phyloP scores from a whole-genome alignment of 1,140 invertebrate genomes.

The Calephelis virginiensis region DNA sequence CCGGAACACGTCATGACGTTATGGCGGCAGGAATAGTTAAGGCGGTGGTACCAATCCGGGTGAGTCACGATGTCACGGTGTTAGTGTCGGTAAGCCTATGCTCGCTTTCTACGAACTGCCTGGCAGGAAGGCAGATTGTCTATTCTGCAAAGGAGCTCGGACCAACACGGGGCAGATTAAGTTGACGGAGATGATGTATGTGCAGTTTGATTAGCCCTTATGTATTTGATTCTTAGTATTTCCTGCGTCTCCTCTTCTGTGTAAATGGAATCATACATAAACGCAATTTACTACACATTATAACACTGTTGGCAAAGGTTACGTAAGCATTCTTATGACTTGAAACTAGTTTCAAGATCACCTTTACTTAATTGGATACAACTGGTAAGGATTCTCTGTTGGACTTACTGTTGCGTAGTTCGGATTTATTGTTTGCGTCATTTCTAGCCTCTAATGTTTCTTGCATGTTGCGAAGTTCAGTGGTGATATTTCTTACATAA shows the following conservation, averaged over 20 bases:
- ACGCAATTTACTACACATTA: not conserved
- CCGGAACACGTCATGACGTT: too few species aligned
- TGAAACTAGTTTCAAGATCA: conserved; percentile 10
- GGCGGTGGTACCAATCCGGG: too few species aligned
- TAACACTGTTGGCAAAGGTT: not conserved
- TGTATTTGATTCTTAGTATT: too few species aligned
- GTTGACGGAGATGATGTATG: too few species aligned
- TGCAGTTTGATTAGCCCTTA: too few species aligned
- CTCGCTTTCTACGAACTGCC: too few species aligned
- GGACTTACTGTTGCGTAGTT: conserved; percentile 4
- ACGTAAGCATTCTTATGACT: not conserved
- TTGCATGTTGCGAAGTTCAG: not conserved
- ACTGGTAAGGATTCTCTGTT: conserved; percentile 3
- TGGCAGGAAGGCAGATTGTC: too few species aligned
- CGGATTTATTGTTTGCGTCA: conserved; percentile 10
- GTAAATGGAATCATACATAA: not conserved
- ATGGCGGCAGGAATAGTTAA: too few species aligned
- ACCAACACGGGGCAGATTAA: too few species aligned
- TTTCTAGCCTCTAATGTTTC: not conserved
- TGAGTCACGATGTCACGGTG: too few species aligned
- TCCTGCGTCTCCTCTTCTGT: not conserved
- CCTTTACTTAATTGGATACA: conserved; percentile 12
- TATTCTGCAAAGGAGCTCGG: too few species aligned
- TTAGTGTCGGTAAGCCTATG: too few species aligned
- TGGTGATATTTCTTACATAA: not conserved